phyloP scores from a whole-genome alignment of 2,797 vertebrate species.

The Siniperca obscura region DNA sequence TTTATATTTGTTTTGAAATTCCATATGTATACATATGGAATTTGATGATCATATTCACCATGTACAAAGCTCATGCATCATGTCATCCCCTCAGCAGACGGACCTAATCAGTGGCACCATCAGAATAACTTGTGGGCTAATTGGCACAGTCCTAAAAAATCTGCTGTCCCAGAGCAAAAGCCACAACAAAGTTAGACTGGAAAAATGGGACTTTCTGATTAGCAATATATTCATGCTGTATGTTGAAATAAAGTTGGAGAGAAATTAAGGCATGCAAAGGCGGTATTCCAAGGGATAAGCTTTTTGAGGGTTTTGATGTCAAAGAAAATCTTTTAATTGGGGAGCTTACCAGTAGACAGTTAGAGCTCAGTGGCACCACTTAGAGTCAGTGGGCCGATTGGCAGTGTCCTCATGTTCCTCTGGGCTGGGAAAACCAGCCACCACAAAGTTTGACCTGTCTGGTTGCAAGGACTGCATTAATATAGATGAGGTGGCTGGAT shows the following conservation, averaged over 20 bases:
- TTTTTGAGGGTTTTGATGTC: constrained; percentile 5
- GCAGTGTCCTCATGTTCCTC: constrained; percentile 34
- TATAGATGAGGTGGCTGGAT: constrained; percentile 58
- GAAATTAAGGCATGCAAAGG: background rate
- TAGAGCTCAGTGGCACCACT: constrained; percentile 39
- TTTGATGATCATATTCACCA: background rate
- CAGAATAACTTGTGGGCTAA: constrained; percentile 50
- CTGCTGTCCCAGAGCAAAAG: constrained; percentile 35
- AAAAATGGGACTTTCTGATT: constrained; percentile 25
- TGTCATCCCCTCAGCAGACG: constrained; percentile 51
- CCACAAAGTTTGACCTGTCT: constrained; percentile 64
- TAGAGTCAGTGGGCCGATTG: constrained; percentile 42
- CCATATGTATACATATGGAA: background rate
- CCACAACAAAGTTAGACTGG: constrained; percentile 41
- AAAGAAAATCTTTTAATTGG: constrained; percentile 35
- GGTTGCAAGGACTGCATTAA: constrained; percentile 53
- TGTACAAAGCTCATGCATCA: constrained; percentile 31
- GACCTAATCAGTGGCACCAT: constrained; percentile 60
- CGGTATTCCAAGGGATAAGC: background rate
- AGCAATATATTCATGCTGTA: background rate
- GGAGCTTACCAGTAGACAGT: constrained; percentile 26
- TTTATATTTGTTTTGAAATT: background rate
- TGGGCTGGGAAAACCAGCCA: constrained; percentile 43
- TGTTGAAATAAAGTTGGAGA: constrained; percentile 17
- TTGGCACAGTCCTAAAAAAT: constrained; percentile 43